Evolutionary conservation across 2,113 vertebrate genomes (phyloP).

Genomic region (Hyaena hyaena): DNA sequence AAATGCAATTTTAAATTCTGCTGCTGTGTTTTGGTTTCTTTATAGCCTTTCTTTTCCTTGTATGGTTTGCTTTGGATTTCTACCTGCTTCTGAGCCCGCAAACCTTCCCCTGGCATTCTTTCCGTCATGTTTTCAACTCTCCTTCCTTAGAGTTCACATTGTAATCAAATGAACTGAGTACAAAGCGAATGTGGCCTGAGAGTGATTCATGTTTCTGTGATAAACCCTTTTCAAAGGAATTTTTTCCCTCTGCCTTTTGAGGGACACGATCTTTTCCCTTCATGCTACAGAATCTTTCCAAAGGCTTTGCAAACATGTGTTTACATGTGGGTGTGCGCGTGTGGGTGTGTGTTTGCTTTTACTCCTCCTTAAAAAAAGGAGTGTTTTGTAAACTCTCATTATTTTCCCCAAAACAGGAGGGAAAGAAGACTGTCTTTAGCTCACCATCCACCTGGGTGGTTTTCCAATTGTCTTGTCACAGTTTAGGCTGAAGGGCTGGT

Average conservation of each 20-base stretch:
- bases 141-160: neutral
- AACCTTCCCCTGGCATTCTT: neutral
- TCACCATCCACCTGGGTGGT: neutral
- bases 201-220: conserved; percentile 17
- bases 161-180: neutral
- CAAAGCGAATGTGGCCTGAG: conserved; percentile 24
- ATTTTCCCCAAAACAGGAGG: neutral
- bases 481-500: neutral
- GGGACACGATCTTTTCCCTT: neutral
- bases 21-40: neutral
- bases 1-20: neutral
- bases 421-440: neutral
- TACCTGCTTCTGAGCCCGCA: neutral
- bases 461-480: neutral
- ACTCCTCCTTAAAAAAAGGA: neutral
- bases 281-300: neutral
- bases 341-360: neutral
- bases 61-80: neutral
- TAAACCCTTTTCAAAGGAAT: neutral
- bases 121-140: neutral
- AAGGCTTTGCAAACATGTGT: neutral
- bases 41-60: neutral
- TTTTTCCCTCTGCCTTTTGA: neutral
- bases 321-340: neutral
- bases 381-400: neutral